Evolutionary conservation across 1,140 invertebrate species (phyloP).

Genomic region (Pectinophora gossypiella): DNA sequence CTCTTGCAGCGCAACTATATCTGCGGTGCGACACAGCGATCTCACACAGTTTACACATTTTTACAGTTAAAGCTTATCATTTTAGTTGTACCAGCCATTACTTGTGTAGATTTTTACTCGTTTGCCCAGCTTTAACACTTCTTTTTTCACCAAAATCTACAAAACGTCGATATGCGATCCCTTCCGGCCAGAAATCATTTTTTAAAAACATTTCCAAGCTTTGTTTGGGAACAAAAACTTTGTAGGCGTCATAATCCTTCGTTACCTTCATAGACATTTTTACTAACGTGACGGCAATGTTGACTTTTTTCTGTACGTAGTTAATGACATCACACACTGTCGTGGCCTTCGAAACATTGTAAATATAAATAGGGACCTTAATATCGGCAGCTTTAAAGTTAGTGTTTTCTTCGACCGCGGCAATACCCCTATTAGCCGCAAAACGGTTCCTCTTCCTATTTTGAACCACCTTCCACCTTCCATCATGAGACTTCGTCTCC

Average conservation of each 20-base stretch:
- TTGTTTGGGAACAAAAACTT: not conserved
- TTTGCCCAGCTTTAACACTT: not conserved
- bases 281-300: not conserved
- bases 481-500: too few relatives aligned
- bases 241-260: not conserved
- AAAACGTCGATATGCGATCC: not conserved
- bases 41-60: not conserved
- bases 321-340: too few relatives aligned
- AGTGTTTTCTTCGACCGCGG: too few relatives aligned
- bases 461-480: not conserved
- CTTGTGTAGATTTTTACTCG: not conserved
- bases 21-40: not conserved
- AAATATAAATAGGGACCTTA: too few relatives aligned
- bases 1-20: not conserved
- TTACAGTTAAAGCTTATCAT: conserved; percentile 2
- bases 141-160: not conserved
- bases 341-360: too few relatives aligned
- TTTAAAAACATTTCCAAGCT: not conserved
- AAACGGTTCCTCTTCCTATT: too few relatives aligned
- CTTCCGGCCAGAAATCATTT: not conserved
- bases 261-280: not conserved
- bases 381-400: too few relatives aligned
- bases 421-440: too few relatives aligned
- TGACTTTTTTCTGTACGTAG: too few relatives aligned
- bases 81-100: not conserved